Evolutionary conservation across 2,888 invertebrate species (phyloP).

Genomic region (Endotricha flammealis): DNA sequence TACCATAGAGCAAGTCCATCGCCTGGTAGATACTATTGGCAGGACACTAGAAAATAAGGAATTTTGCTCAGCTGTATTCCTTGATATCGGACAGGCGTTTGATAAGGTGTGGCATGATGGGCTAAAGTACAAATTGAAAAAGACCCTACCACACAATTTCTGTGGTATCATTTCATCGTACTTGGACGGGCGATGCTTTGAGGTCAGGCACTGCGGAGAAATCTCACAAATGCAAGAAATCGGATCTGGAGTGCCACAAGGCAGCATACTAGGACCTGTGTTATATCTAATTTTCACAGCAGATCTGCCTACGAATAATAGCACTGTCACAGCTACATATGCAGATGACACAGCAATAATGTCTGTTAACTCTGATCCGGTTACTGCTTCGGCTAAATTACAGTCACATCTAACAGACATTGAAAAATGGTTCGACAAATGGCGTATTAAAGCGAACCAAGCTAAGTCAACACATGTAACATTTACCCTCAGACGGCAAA

Average conservation of each 20-base stretch:
- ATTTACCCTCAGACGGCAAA: constrained; percentile 9
- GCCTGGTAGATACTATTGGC: constrained; percentile 12
- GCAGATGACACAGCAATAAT: constrained; percentile 17
- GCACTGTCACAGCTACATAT: constrained; percentile 9
- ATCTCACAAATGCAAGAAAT: constrained; percentile 8
- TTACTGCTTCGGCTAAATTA: constrained; percentile 3
- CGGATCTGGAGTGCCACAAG: constrained; percentile 18
- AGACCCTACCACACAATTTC: constrained; percentile 5
- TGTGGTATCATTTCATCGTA: constrained; percentile 12
- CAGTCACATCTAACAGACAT: constrained; percentile 11
- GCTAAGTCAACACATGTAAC: constrained; percentile 14
- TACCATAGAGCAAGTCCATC: constrained; percentile 16
- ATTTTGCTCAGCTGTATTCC: constrained; percentile 14
- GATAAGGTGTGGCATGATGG: constrained; percentile 22
- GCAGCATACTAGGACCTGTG: constrained; percentile 16
- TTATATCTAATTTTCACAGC: constrained; percentile 15
- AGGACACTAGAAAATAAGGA: constrained; percentile 10
- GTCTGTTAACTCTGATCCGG: constrained; percentile 6
- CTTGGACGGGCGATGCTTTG: constrained; percentile 10
- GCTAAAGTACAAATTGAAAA: constrained; percentile 17
- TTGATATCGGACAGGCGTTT: constrained; percentile 14
- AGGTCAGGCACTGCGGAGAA: constrained; percentile 6
- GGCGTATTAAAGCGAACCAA: constrained; percentile 20
- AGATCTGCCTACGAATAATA: constrained; percentile 8
- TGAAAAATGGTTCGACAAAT: constrained; percentile 14